Percentiles rank a stretch among this genome's conserved stretches.
These are phyloP conservation scores for Drosophila orosa DNA, from an alignment of 1,140 invertebrate species.

Conservation along the genomic window DNA sequence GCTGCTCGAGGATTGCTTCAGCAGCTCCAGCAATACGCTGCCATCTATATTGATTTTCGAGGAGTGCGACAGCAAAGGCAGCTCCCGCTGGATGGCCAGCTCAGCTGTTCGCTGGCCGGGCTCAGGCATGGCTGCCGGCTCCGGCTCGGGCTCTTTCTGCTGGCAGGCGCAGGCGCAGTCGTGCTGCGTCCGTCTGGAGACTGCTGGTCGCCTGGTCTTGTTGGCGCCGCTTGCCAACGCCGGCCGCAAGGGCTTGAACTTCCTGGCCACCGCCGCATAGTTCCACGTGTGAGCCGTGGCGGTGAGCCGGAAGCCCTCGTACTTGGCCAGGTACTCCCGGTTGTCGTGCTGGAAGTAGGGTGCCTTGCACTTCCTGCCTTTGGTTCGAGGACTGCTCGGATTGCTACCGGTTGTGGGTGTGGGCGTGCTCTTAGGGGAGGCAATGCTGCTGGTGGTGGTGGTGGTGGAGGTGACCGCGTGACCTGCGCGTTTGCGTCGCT, in stretches of 20 bases:
- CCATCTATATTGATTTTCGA: constrained; percentile 45
- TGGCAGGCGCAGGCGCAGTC: constrained; percentile 74
- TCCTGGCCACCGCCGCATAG: constrained; percentile 78
- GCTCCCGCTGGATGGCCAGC: constrained; percentile 32
- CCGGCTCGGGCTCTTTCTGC: constrained; percentile 30
- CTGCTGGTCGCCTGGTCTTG: constrained; percentile 72
- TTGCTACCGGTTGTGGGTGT: constrained; percentile 6
- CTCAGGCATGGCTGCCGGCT: constrained; percentile 35
- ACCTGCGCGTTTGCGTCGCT: constrained; percentile 73
- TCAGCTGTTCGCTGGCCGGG: constrained; percentile 54
- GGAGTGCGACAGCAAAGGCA: neutral
- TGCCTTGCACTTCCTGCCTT: constrained; percentile 62
- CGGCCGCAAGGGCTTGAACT: constrained; percentile 76
- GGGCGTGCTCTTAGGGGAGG: constrained; percentile 25
- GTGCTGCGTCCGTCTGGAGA: constrained; percentile 23
- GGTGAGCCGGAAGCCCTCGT: constrained; percentile 69
- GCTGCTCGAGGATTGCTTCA: constrained; percentile 70
- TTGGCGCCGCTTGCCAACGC: constrained; percentile 76
- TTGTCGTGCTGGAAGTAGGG: constrained; percentile 81
- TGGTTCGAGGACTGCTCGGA: constrained; percentile 11
- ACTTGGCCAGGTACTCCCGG: constrained; percentile 71
- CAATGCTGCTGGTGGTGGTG: constrained; percentile 10
- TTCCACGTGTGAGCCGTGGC: constrained; percentile 63
- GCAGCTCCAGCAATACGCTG: constrained; percentile 61
- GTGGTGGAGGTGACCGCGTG: constrained; percentile 39